Conservation (phyloP, 1,140 invertebrate genomes). For the Scaptodrosophila lebanonensis region DNA sequence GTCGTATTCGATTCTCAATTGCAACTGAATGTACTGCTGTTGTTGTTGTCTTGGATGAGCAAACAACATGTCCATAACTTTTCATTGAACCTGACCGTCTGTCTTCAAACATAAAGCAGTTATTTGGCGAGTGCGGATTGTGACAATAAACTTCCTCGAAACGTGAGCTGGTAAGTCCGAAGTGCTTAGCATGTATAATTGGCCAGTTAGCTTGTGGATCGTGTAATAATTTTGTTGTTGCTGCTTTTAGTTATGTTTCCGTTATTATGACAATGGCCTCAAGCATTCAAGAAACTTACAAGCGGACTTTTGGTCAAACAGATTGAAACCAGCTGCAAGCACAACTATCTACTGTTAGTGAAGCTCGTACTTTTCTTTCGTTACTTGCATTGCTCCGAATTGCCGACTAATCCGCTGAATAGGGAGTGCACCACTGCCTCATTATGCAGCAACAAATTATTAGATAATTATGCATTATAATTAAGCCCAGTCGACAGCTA, state of each 20-base stretch:
- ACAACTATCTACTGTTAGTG: too few species aligned
- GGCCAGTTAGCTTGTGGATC: slow-evolving; percentile 24
- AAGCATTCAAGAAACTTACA: too few species aligned
- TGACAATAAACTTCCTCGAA: slow-evolving; percentile 68
- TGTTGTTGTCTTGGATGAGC: slow-evolving; percentile 11
- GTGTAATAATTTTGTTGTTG: slow-evolving; percentile 48
- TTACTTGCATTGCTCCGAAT: too few species aligned
- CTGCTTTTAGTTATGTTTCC: slow-evolving; percentile 42
- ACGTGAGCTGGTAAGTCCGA: slow-evolving; percentile 51
- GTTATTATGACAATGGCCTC: slow-evolving; percentile 44
- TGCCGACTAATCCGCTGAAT: slow-evolving; percentile 42
- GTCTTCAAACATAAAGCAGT: slow-evolving; percentile 36
- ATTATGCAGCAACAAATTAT: slow-evolving; percentile 3
- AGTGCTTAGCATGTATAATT: slow-evolving; percentile 29
- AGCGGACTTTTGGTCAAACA: too few species aligned
- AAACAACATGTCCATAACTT: slow-evolving; percentile 56
- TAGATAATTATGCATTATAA: slow-evolving; percentile 64
- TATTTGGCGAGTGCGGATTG: slow-evolving; percentile 50
- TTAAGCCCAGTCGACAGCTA: slow-evolving; percentile 20
- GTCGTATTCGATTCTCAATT: slow-evolving; percentile 11
- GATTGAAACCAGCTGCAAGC: too few species aligned
- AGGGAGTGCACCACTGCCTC: too few species aligned
- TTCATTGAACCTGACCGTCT: slow-evolving; percentile 68
- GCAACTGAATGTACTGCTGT: not conserved
- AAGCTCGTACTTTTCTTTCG: too few species aligned